phyloP scores from a whole-genome alignment of 2,113 vertebrate genomes.

The Spea bombifrons region DNA sequence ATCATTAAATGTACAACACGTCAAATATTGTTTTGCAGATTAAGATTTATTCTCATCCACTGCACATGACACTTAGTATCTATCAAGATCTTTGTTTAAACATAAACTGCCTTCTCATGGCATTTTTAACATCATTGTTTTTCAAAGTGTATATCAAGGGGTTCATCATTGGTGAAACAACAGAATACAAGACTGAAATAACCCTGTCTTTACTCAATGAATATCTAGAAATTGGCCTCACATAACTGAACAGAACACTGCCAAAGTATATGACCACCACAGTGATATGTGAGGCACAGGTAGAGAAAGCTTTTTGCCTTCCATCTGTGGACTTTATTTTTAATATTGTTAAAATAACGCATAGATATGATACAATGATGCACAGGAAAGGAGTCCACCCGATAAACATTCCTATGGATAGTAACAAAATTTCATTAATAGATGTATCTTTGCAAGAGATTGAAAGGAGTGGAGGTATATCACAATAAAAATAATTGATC shows the following conservation, averaged over 20 bases:
- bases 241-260: constrained; percentile 11
- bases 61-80: too few species aligned
- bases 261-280: constrained; percentile 8
- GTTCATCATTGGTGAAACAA: constrained; percentile 17
- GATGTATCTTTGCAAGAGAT: constrained; percentile 15
- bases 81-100: too few species aligned
- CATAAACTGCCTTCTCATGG: neutral
- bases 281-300: constrained; percentile 1
- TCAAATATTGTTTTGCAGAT: too few species aligned
- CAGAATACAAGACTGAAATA: constrained; percentile 7
- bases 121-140: constrained; percentile 3
- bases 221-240: constrained; percentile 7
- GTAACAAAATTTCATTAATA: constrained; percentile 15
- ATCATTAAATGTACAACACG: too few species aligned
- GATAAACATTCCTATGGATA: constrained; percentile 19
- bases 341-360: constrained; percentile 7
- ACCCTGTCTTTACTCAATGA: constrained; percentile 11
- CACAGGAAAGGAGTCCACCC: constrained; percentile 11
- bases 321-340: neutral
- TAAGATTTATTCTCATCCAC: too few species aligned
- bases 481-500: constrained; percentile 26
- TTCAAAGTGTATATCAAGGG: constrained; percentile 20
- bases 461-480: constrained; percentile 10
- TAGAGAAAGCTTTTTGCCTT: constrained; percentile 13
- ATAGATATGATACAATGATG: constrained; percentile 7